phyloP scores from a whole-genome alignment of 1,140 invertebrate species.

The Lepidostoma basale region DNA sequence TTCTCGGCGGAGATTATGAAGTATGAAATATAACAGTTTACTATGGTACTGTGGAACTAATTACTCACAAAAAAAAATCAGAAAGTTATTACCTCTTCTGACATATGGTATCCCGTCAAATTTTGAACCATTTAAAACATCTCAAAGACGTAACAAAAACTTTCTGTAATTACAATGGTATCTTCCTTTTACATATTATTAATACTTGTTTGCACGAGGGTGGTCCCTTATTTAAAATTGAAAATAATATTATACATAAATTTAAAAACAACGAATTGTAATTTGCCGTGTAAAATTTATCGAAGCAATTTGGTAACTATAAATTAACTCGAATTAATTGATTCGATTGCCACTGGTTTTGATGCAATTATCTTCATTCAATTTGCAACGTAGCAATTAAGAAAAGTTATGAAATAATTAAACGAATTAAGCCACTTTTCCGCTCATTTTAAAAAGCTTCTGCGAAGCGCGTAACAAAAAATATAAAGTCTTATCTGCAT shows the following conservation, averaged over 20 bases:
- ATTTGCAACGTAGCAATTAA: too few species aligned
- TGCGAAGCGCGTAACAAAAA: neutral
- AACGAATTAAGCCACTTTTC: too few species aligned
- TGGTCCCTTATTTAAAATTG: too few species aligned
- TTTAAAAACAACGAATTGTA: too few species aligned
- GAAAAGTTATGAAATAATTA: too few species aligned
- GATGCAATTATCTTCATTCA: too few species aligned
- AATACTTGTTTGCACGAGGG: neutral
- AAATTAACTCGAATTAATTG: too few species aligned
- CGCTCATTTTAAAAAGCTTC: neutral
- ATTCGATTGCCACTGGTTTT: neutral
- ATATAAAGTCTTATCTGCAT: neutral
- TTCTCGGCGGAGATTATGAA: neutral
- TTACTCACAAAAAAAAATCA: conserved; percentile 11
- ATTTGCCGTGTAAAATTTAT: too few species aligned
- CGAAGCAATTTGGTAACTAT: too few species aligned
- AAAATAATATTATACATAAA: too few species aligned
- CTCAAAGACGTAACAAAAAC: neutral
- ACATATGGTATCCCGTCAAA: conserved; percentile 19
- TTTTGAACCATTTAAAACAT: conserved; percentile 14
- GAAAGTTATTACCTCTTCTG: conserved; percentile 6
- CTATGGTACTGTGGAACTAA: conserved; percentile 5
- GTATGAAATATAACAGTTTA: conserved; percentile 17
- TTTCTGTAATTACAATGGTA: conserved; percentile 11
- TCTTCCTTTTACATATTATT: neutral